A percentile compares a stretch with the other conserved stretches of the same genome.
phyloP scores from a whole-genome alignment of 2,888 invertebrate genomes.

The Troides oblongomaculatus region DNA sequence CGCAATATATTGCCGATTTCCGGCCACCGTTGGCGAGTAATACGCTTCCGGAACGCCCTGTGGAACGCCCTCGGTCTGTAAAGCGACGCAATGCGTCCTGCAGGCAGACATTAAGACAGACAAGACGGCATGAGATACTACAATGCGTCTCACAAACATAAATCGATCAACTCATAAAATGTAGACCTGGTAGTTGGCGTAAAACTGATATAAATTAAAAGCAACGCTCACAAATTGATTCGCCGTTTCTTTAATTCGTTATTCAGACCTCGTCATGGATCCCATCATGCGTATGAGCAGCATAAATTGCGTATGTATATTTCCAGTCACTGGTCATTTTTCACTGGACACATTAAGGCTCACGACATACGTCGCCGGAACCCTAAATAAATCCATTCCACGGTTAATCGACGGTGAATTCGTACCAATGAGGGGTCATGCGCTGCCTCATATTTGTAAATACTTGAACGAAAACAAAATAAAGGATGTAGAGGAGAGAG shows the following conservation, averaged over 20 bases:
- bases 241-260: background rate
- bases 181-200: background rate
- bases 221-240: background rate
- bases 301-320: conserved; percentile 32
- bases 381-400: conserved; percentile 73
- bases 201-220: background rate
- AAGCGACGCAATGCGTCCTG: conserved; percentile 31
- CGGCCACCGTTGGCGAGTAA: conserved; percentile 74
- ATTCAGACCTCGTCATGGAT: background rate
- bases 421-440: conserved; percentile 49
- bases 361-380: conserved; percentile 48
- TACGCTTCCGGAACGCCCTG: conserved; percentile 71
- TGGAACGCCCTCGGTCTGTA: conserved; percentile 44
- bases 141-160: background rate
- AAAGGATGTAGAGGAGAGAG: background rate
- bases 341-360: conserved; percentile 63
- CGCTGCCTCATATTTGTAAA: conserved; percentile 50
- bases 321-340: conserved; percentile 48
- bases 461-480: conserved; percentile 31
- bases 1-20: conserved; percentile 73
- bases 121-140: background rate
- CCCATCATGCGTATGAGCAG: conserved; percentile 11
- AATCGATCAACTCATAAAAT: background rate
- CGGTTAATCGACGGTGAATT: conserved; percentile 73
- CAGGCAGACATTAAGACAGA: conserved; percentile 14